Percentiles rank a stretch among this genome's conserved stretches.
Evolutionary conservation across 2,888 invertebrate species (phyloP).

Genomic region (Lymantria monacha): DNA sequence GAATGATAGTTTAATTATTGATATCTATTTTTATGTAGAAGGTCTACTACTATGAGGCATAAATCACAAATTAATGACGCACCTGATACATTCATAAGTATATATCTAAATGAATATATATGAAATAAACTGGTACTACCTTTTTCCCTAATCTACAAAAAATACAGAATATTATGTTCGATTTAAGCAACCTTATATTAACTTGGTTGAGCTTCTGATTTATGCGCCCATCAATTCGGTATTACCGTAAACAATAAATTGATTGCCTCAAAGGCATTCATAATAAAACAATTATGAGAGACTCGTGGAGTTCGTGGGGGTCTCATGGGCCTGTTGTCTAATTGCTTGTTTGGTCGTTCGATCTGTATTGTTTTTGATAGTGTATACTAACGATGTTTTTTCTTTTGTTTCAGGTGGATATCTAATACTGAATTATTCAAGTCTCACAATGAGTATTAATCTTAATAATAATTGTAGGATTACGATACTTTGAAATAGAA

Average conservation of each 20-base stretch:
- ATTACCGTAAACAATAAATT: conserved; percentile 23
- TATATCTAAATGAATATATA: neutral
- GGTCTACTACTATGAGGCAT: no score
- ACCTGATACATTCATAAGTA: no score
- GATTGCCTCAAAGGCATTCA: conserved; percentile 13
- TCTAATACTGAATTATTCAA: conserved; percentile 49
- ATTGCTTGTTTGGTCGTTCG: conserved; percentile 1
- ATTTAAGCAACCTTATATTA: conserved; percentile 1
- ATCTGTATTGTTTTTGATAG: neutral
- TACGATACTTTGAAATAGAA: no score
- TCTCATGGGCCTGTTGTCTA: conserved; percentile 1
- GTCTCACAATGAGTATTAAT: conserved; percentile 59
- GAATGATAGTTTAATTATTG: no score
- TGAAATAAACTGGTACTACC: neutral
- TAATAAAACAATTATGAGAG: conserved; percentile 24
- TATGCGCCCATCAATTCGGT: conserved; percentile 22
- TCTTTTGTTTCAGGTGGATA: conserved; percentile 72
- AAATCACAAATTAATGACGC: no score
- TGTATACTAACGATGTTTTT: conserved; percentile 17
- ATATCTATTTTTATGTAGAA: no score
- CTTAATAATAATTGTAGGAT: conserved; percentile 15
- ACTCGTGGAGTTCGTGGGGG: conserved; percentile 4
- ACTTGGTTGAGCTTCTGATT: conserved; percentile 13
- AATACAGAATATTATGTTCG: conserved; percentile 7
- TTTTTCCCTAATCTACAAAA: conserved; percentile 3